Conservation (phyloP, 2,797 vertebrate species). For the Pangasius macronema region DNA sequence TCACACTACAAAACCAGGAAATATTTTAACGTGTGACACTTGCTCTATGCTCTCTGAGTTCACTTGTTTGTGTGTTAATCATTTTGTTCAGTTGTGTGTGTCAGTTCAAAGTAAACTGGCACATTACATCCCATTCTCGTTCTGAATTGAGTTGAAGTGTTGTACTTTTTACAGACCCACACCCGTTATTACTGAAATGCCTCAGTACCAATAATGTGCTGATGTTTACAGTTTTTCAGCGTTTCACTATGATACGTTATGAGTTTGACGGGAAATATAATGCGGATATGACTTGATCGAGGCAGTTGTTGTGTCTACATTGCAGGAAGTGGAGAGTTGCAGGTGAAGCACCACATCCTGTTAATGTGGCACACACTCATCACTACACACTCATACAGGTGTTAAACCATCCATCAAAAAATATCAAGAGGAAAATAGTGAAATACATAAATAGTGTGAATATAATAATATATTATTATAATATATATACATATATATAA, state of each 20-base stretch:
- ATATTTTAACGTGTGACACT: neutral
- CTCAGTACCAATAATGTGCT: neutral
- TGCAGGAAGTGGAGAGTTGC: slow-evolving; percentile 20
- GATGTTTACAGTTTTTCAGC: neutral
- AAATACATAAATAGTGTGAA: neutral
- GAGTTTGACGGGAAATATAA: neutral
- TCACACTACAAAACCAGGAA: neutral
- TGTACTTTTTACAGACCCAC: neutral
- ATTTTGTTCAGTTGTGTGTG: neutral
- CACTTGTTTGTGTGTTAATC: neutral
- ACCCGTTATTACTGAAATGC: neutral
- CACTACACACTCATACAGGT: slow-evolving; percentile 2
- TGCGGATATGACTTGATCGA: neutral
- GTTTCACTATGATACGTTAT: neutral
- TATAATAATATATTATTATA: too few relatives aligned
- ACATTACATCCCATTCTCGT: neutral
- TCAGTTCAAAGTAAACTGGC: neutral
- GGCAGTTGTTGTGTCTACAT: neutral
- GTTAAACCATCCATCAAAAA: neutral
- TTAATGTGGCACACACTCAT: neutral
- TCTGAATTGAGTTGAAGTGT: neutral
- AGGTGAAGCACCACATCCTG: slow-evolving; percentile 26
- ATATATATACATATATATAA: too few relatives aligned
- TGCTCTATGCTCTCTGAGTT: neutral
- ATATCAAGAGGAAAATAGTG: neutral